Base-by-base conservation (phyloP, 2,888 invertebrate genomes). In the Oligia strigilis region DNA sequence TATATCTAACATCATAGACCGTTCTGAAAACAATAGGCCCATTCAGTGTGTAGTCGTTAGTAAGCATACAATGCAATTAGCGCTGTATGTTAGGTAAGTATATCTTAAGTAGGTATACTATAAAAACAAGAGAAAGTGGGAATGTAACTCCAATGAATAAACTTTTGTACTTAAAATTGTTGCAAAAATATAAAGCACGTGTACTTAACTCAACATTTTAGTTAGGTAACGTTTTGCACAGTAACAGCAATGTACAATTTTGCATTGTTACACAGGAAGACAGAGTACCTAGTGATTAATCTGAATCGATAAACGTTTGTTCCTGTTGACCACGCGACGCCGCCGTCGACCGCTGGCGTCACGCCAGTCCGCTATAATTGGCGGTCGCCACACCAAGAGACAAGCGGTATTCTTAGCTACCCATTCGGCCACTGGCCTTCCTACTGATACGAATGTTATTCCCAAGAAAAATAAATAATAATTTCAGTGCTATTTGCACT, bases 341-440 rank as follows among this genome's bases (percentile, higher is more conserved):
- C 91, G 92, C 90, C 91, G 96, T 96, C 95, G 95, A 91, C 94
- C 90, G 91, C 97, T 98, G 98, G 98, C 98, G 97, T 84, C 90
- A 86, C 94, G 98, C 98, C 98, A 98, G 98, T 98, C 97, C 98
- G 97, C 98, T 98, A 98, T 98, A 98, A 98, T 98, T 98, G 98
- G 98, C 98, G 98, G 98, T 98, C 97, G 97, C 97, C 96, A 97
- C 93, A 94, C 92, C 93, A 97, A 60, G 97, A 97, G 96, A 97
- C 96, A 95, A 93, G 93, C 96, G 97, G 97, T 98, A 98, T 98
- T 98, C 97, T 98, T 98, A 98, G 98, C 97, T 94, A 94, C 84
- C 88, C 91, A 92, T 95, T 97, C 96, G 96, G 97, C 95, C 95
- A 97, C 94, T 95, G 95, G 95, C 96, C 96, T 96, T 95, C 95